These are phyloP conservation scores for Petroica traversi DNA, from an alignment of 2,113 vertebrate genomes.

Conservation along the genomic window DNA sequence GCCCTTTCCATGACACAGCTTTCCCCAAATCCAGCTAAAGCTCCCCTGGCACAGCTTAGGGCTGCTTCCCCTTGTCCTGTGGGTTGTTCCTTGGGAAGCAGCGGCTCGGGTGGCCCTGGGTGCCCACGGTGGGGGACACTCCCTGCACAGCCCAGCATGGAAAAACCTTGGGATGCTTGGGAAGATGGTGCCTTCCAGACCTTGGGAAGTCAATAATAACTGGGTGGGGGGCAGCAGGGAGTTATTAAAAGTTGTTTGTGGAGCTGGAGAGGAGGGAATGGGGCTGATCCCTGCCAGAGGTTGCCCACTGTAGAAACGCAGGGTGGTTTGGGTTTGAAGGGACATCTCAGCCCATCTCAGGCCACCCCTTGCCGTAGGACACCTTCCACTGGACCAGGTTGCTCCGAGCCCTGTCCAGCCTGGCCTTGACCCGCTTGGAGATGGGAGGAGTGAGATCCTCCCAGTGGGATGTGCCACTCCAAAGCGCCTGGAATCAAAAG, in stretches of 20 bases:
- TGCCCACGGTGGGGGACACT: not conserved
- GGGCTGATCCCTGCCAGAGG: no score
- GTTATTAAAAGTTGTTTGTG: not conserved
- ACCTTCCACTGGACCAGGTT: not conserved
- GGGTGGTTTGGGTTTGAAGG: not conserved
- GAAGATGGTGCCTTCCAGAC: not conserved
- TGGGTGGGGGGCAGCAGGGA: not conserved
- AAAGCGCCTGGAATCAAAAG: not conserved
- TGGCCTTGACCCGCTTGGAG: not conserved
- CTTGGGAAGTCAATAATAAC: not conserved
- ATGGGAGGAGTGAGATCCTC: rapidly evolving
- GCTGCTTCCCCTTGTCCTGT: not conserved
- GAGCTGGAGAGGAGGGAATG: not conserved
- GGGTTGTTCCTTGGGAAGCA: not conserved
- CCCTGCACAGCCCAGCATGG: not conserved
- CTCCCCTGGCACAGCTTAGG: not conserved
- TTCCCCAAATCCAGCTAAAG: not conserved
- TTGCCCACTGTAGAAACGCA: not conserved
- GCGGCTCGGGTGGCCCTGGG: rapidly evolving
- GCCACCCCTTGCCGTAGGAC: not conserved
- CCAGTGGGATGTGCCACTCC: not conserved
- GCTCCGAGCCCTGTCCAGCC: not conserved
- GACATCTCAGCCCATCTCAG: not conserved
- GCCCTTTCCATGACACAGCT: not conserved
- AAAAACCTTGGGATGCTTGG: not conserved